Evolutionary conservation across 2,888 invertebrate genomes (phyloP), one percentile per base, ranked within the genome.

Genomic region (Cataglyphis altisquamis): DNA sequence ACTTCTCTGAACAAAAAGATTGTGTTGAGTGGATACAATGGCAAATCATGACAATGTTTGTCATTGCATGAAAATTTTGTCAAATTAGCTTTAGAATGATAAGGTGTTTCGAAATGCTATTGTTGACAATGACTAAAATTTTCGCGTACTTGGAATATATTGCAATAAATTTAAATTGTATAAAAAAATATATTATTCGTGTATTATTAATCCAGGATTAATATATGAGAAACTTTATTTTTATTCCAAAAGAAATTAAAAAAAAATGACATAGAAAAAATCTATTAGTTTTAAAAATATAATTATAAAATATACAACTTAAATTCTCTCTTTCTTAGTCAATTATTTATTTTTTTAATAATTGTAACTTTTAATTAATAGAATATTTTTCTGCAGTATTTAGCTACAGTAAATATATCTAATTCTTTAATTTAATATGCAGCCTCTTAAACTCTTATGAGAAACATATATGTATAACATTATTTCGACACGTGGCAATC

Each of bases 1-100:
- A 89, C 83, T 82, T 86, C 72, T 89, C 93, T 93, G 88, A 5
- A 90, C 70, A 90, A 29, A 81, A 73, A 81, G n/a, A 78, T 60
- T n/a, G n/a, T 66, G 25, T 15, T 10, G 21, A 60, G 45, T 78
- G 36, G 18, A 18, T 70, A 60, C 52, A 60, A 6, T 25, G 60
- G 41, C 32, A 39, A 1, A 0, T 21, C 8, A 62, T 29, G 41
- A 25, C 18, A n/a, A 52, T 18, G 4, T 63, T 63, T 9, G 32
- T 62, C 9, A 18, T 60, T 25, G 18, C 12, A 57, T 32, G 18
- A 1, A 55, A 36, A 72, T 72, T 32, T 36, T 55, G 36, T 55
- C 4, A 9, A 15, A 52, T 70, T 39, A 66, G 1, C 4, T 25
- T 10, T 48, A n/a, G 8, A 32, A 52, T 21, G 9, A 9, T 9